Conservation (phyloP, 2,888 invertebrate species). For the Leucophenga montana region DNA sequence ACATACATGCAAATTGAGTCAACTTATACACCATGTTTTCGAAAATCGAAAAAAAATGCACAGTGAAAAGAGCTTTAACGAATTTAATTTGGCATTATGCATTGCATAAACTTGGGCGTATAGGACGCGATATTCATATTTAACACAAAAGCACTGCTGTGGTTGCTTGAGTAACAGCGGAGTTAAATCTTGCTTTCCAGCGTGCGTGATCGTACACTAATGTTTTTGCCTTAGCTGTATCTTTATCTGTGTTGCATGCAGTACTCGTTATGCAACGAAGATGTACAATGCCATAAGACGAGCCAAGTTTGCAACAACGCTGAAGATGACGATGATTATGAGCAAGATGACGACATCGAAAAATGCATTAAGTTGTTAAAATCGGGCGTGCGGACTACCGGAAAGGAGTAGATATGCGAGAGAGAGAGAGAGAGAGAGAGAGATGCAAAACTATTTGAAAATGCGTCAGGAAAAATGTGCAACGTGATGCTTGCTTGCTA, state of each 20-base stretch:
- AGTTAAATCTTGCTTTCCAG: background rate
- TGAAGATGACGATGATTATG: background rate
- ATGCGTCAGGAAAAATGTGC: conserved; percentile 20
- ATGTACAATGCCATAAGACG: background rate
- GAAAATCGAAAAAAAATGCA: too few relatives aligned
- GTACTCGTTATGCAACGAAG: background rate
- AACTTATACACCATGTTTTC: too few relatives aligned
- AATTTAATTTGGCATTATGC: too few relatives aligned
- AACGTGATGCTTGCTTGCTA: conserved; percentile 13
- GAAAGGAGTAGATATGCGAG: background rate
- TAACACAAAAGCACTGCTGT: background rate
- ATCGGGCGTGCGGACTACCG: background rate
- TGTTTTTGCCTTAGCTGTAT: conserved; percentile 13
- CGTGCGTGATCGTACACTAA: conserved; percentile 22
- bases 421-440: background rate
- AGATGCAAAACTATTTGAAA: background rate
- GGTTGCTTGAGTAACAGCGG: too few relatives aligned
- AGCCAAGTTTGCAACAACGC: background rate
- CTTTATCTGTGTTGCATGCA: background rate
- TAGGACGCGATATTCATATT: too few relatives aligned
- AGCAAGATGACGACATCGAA: background rate
- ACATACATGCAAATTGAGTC: too few relatives aligned
- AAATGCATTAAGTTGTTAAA: conserved; percentile 30
- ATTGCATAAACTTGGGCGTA: too few relatives aligned
- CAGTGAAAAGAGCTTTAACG: too few relatives aligned